Percentiles rank a stretch among this genome's conserved stretches.
Evolutionary conservation across 2,797 vertebrate genomes (phyloP).

Genomic region (Anguilla anguilla): DNA sequence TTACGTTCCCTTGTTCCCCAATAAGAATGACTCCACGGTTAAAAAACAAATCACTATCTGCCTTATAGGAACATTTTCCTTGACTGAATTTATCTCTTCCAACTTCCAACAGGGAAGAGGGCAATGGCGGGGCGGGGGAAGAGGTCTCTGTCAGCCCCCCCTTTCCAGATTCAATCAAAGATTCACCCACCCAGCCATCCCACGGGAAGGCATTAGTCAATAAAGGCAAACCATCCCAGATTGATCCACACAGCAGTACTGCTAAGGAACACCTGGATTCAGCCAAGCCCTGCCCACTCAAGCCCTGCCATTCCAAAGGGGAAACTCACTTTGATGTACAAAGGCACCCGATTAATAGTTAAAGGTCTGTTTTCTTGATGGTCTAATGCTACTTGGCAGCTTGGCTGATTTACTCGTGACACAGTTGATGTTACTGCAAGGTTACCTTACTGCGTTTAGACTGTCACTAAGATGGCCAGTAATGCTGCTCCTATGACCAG

Average conservation of each 20-base stretch:
- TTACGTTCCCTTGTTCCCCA: background rate
- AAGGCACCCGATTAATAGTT: background rate
- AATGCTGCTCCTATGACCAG: background rate
- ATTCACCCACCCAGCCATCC: background rate
- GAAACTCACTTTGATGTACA: background rate
- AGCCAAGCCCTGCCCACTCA: background rate
- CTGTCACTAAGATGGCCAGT: background rate
- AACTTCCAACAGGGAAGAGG: background rate
- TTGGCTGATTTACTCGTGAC: background rate
- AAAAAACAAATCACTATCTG: background rate
- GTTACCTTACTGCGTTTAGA: background rate
- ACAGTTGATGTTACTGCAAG: background rate
- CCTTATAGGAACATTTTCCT: background rate
- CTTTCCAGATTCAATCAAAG: background rate
- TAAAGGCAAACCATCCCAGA: background rate
- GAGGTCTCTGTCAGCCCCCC: too few species aligned
- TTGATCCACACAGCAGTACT: background rate
- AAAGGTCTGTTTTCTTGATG: background rate
- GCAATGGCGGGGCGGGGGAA: background rate
- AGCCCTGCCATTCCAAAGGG: background rate
- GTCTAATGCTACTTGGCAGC: background rate
- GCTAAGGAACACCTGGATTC: background rate
- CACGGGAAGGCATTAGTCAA: background rate
- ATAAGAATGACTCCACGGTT: background rate
- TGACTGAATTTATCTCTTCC: background rate